These are phyloP conservation scores for Leptocoma aspasia DNA, from an alignment of 2,113 vertebrate genomes.

Conservation along the genomic window DNA sequence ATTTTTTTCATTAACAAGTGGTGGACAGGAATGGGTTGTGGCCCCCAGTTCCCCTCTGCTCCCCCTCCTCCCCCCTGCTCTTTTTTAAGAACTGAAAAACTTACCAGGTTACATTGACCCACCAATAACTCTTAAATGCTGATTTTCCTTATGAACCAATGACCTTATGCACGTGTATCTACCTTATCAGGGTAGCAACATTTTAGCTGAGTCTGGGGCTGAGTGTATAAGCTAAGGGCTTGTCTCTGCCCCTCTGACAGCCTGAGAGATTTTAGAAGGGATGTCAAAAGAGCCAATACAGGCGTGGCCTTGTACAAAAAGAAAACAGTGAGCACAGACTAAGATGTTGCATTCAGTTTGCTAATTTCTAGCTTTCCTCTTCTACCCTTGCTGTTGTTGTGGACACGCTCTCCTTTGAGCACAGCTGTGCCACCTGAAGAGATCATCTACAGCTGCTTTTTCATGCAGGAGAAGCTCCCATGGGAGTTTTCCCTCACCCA, in stretches of 20 bases:
- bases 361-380: not conserved
- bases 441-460: not conserved
- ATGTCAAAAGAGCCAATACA: accelerated
- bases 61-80: accelerated
- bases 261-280: not conserved
- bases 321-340: not conserved
- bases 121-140: not conserved
- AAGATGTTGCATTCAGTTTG: not conserved
- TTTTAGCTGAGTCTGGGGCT: not conserved
- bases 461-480: not conserved
- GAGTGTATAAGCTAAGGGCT: not conserved
- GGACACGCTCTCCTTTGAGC: not conserved
- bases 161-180: not conserved
- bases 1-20: not conserved
- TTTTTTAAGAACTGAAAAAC: not conserved
- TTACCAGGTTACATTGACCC: not conserved
- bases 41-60: accelerated
- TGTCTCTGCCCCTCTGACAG: not conserved
- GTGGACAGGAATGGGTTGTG: not conserved
- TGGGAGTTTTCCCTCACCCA: not conserved
- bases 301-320: not conserved
- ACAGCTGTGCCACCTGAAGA: slow-evolving; percentile 8
- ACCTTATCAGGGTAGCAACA: not conserved
- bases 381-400: not conserved
- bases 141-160: not conserved